Base-by-base conservation (phyloP, 1,140 invertebrate genomes). In the Eumeta japonica region DNA sequence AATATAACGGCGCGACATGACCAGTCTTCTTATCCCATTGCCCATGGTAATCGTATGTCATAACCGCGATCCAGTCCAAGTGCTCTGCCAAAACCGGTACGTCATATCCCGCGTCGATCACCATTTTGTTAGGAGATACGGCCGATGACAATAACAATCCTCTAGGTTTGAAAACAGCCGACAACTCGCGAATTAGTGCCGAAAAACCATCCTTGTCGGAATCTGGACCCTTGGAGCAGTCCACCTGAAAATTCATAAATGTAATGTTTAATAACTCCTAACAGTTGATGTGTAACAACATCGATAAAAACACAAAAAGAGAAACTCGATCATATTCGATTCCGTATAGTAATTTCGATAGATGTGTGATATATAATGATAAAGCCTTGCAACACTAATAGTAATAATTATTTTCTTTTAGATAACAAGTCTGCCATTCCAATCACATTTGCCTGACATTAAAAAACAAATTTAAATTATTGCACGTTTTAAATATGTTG, bases 21-120 rank as follows among this genome's bases (percentile, higher is more conserved):
- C 92, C 91, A 19, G 90, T 93, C 59, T 86, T 86, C 51, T 89
- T 91, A 46, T 93, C 90, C 90, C 90, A 94, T 46, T 91, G 88
- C 0, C 91, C 91, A 45, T 93, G 90, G 62, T 83, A 93, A 54
- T 93, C 90, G 45, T 93, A 94, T 0, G 88, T 85, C 91, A 93
- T 93, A 0, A 94, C 86, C 11, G 86, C 86, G 15, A 85, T 82
- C 88, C 90, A 94, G 57, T 94, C 91, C n/a, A 94, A 73, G 55
- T 86, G 79, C 43, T 81, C 72, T 1, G 84, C 81, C 0, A 93
- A 48, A 0, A 81, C 66, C 0, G 85, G 82, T 1, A 94, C 88
- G 48, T 92, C 87, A 46, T 94, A 94, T 1, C 89, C 91, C 2
- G 81, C 83, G 60, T 94, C 89, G 29, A 94, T 88, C 1, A 93